A percentile compares a stretch with the other conserved stretches of the same genome.
Conservation (phyloP, 1,140 invertebrate species). For the Diorhabda carinulata region DNA sequence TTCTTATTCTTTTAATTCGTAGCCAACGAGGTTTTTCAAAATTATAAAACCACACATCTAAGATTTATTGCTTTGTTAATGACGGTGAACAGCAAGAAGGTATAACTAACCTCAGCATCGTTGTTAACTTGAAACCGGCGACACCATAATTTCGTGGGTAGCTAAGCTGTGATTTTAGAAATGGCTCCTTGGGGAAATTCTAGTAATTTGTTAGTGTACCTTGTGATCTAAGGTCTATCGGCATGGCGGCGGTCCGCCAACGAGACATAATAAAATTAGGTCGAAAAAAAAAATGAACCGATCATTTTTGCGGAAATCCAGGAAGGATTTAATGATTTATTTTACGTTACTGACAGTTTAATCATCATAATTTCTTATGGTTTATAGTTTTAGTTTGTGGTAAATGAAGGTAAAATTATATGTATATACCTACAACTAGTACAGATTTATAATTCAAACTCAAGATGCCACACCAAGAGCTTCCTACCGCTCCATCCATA, state of each 20-base stretch:
- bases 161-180: conserved; percentile 1
- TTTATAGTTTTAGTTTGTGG: too few relatives aligned
- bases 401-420: too few relatives aligned
- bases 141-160: conserved; percentile 2
- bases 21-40: background rate
- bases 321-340: background rate
- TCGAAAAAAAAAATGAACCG: background rate
- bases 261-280: background rate
- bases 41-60: background rate
- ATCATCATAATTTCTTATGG: too few relatives aligned
- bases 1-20: background rate
- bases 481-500: too few relatives aligned
- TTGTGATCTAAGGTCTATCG: background rate
- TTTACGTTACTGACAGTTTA: too few relatives aligned
- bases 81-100: background rate
- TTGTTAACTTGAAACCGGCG: background rate
- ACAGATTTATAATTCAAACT: too few relatives aligned
- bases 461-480: too few relatives aligned
- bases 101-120: background rate
- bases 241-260: conserved; percentile 1
- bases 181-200: background rate
- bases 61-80: background rate
- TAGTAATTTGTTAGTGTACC: background rate
- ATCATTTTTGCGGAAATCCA: conserved; percentile 2
- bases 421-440: too few relatives aligned